A percentile compares a stretch with the other conserved stretches of the same genome.
phyloP scores from a whole-genome alignment of 2,113 vertebrate genomes.

The Sinocyclocheilus anshuiensis region DNA sequence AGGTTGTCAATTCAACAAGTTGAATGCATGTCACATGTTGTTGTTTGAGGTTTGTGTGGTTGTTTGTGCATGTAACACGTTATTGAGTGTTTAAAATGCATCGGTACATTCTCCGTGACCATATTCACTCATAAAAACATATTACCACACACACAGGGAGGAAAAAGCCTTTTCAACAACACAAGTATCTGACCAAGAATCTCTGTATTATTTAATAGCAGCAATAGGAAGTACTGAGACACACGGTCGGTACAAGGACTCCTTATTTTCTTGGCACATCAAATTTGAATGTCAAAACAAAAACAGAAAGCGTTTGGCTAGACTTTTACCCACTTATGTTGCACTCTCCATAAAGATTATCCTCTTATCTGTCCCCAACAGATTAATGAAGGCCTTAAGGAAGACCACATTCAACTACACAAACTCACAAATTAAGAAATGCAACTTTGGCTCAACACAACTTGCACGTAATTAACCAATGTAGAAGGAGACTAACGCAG shows the following conservation, averaged over 20 bases:
- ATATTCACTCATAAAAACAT: not conserved
- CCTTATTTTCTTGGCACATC: not conserved
- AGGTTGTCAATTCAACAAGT: slow-evolving; percentile 67
- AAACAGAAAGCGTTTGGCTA: not conserved
- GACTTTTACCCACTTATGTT: not conserved
- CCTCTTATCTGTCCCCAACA: slow-evolving; percentile 31
- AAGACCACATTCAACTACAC: slow-evolving; percentile 16
- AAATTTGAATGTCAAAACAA: slow-evolving; percentile 52
- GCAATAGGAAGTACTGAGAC: slow-evolving; percentile 5
- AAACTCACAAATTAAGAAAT: slow-evolving; percentile 18
- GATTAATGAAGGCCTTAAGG: slow-evolving; percentile 24
- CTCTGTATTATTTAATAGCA: not conserved
- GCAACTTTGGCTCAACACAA: slow-evolving; percentile 7
- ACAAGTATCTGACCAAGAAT: slow-evolving; percentile 47
- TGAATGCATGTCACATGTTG: slow-evolving; percentile 67
- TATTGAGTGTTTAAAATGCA: slow-evolving; percentile 42
- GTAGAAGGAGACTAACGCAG: slow-evolving; percentile 41
- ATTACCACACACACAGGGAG: not conserved
- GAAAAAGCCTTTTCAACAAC: slow-evolving; percentile 42
- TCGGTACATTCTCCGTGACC: not conserved
- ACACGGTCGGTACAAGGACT: too few species aligned
- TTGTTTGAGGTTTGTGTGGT: slow-evolving; percentile 39
- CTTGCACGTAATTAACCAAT: slow-evolving; percentile 60
- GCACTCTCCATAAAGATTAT: slow-evolving; percentile 32
- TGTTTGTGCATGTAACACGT: slow-evolving; percentile 43